A percentile compares a stretch with the other conserved stretches of the same genome.
Evolutionary conservation across 2,888 invertebrate genomes (phyloP).

Genomic region (Drosophila peninsularis): DNA sequence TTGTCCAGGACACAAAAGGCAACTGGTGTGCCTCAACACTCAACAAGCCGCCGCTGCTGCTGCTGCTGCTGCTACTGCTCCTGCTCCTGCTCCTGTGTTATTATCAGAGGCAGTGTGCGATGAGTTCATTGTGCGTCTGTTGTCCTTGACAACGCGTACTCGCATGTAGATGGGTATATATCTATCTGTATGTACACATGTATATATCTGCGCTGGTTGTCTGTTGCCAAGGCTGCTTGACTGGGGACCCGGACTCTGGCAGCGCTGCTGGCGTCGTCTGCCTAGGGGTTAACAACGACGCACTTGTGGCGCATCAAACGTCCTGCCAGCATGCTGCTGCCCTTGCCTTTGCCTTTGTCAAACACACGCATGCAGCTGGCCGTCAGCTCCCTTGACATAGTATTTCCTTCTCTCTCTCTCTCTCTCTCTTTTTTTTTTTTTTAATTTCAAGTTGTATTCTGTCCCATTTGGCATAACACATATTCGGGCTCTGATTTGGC

Average conservation of each 20-base stretch:
- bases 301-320: constrained; percentile 74
- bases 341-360: constrained; percentile 3
- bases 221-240: constrained; percentile 42
- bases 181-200: neutral
- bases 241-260: constrained; percentile 17
- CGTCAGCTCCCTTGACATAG: neutral
- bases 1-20: constrained; percentile 56
- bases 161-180: neutral
- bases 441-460: constrained; percentile 5
- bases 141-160: constrained; percentile 50
- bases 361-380: constrained; percentile 8
- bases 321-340: constrained; percentile 16
- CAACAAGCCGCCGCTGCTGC: constrained; percentile 17
- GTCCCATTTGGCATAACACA: neutral
- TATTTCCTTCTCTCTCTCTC: neutral
- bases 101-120: constrained; percentile 44
- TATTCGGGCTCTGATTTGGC: constrained; percentile 9
- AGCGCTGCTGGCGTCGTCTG: constrained; percentile 23
- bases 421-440: neutral
- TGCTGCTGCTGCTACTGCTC: neutral
- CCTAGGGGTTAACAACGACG: constrained; percentile 65
- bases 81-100: constrained; percentile 33
- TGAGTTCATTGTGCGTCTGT: constrained; percentile 74
- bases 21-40: constrained; percentile 57
- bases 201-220: constrained; percentile 6